Base-by-base conservation (phyloP, 2,888 invertebrate species). In the Chirona hameri region DNA sequence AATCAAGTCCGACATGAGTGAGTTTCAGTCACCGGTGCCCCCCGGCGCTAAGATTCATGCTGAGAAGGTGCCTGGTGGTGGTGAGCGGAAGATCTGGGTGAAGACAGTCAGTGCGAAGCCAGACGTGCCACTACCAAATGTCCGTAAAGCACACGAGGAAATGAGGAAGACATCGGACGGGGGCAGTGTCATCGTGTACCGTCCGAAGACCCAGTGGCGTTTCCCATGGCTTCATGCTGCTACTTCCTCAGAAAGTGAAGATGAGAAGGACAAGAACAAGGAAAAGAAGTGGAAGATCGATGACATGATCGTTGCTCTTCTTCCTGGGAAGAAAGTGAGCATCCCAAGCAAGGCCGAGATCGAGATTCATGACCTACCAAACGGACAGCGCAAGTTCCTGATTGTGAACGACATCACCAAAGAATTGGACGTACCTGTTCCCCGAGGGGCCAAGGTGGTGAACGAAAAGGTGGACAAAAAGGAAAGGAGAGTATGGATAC, bases 211-310 rank as follows among this genome's bases (percentile, higher is more conserved):
- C 10, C 76, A 76, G 24, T 76, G 76, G 76, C 76, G 76, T 10
- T 76, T 76, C 46, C 76, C 76, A 7, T 76, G 76, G 76, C 46
- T 76, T 5, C 5, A 5, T 9, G 76, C 46, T 18, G 39, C 46
- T 10, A 27, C 76, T 2, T 76, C 76, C 5, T 76, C 76, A 0
- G 76, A 76, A 46, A 76, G 76, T 24, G 76, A 76, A 9, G 76
- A 76, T 46, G 76, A 46, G 24, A 76, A 76, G 21, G 76, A 76
- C 46, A 76, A 76, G 24, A 76, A 14, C 24, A 76, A 76, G 12
- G 76, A 76, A 24, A 76, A 76, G 24, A 76, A 76, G 9, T 76
- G 76, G 76, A 76, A 76, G 46, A 39, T 76, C 24, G 76, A 76
- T 24, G 76, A 76, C 24, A 0, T 76, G 39, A 76, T 76, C 1